Conservation (phyloP, 2,888 invertebrate genomes). For the Theristus sp. region DNA sequence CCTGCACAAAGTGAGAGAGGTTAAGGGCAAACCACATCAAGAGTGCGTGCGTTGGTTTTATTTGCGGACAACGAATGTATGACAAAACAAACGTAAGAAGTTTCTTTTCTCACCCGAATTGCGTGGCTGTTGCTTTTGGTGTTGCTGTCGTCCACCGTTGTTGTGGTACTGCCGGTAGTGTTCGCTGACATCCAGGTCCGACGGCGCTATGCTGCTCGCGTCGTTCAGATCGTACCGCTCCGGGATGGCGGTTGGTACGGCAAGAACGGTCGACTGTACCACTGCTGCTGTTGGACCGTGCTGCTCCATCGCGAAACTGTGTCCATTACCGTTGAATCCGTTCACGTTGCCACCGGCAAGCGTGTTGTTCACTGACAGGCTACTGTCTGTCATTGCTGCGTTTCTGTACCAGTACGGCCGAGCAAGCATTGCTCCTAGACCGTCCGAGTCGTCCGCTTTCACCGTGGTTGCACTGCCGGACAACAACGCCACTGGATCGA, state of each 20-base stretch:
- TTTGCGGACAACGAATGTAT: too few relatives aligned
- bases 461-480: neutral
- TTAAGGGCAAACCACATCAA: too few relatives aligned
- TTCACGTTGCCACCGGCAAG: neutral
- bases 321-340: neutral
- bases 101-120: too few relatives aligned
- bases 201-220: slow-evolving; percentile 88
- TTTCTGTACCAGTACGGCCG: neutral
- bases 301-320: too few relatives aligned
- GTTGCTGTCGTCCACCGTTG: slow-evolving; percentile 35
- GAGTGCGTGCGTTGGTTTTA: too few relatives aligned
- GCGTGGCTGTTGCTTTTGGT: neutral
- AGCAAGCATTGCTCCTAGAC: neutral
- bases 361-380: neutral
- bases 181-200: slow-evolving; percentile 85
- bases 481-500: slow-evolving; percentile 2
- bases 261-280: too few relatives aligned
- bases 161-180: slow-evolving; percentile 84
- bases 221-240: slow-evolving; percentile 91
- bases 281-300: too few relatives aligned
- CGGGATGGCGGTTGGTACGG: slow-evolving; percentile 26
- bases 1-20: too few relatives aligned
- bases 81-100: too few relatives aligned
- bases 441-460: neutral
- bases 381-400: neutral